Base-by-base conservation (phyloP, 2,888 invertebrate species). In the Xestoiulus laeticollis region DNA sequence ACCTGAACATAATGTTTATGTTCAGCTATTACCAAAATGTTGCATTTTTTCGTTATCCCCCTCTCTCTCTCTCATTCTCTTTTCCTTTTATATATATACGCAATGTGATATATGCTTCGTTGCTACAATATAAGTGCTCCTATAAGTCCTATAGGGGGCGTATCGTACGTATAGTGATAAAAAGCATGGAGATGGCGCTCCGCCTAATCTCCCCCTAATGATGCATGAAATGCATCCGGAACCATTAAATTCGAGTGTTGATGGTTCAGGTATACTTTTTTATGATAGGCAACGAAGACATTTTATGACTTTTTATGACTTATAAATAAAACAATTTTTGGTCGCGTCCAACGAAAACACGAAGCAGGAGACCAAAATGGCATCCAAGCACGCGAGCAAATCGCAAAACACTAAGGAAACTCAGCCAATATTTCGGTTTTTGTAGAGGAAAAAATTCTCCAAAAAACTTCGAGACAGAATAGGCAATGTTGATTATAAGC, bases 161-260 rank as follows among this genome's bases (percentile, higher is more conserved):
- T 68, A 68, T 26, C 10, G 26, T 22, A 26, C 68, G n/a, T 26
- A 68, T 68, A 84, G 84, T 6, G 32, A 82, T 32, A 38, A 38
- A 38, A 38, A 38, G 38, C 38, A 38, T 38, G 68, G 68, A 1
- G 26, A 68, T 16, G 32, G 84, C 84, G 43, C 30, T n/a, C 30
- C 82, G 82, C 32, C 38, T 84, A 84, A 84, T 84, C 84, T 32
- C 43, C 32, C 84, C 43, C 43, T 84, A 84, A 84, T 84, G 84
- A 84, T 84, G 84, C 84, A 84, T 30, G 84, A 84, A 83, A 83
- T 83, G 82, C 82, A 82, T 82, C 82, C 82, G 82, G 82, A 82
- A 82, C 82, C 82, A 82, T 82, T 82, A 82, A 82, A 82, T 82
- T 82, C 82, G 82, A 82, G 82, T 82, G 82, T 82, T 82, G 32